Evolutionary conservation across 2,113 vertebrate genomes (phyloP).

Genomic region (Gadus macrocephalus): DNA sequence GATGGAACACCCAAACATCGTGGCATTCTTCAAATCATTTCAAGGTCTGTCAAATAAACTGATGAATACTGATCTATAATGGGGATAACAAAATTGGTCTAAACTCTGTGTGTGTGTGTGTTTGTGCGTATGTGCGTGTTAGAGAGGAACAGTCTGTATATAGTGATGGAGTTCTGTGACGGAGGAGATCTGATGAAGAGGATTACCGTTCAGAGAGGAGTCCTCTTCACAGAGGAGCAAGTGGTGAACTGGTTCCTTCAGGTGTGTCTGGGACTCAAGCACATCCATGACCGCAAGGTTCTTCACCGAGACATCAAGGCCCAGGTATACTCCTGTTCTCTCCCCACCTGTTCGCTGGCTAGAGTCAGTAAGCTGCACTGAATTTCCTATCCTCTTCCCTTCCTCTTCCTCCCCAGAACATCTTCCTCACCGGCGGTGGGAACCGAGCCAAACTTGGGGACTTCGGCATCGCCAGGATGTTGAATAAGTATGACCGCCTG

Average conservation of each 20-base stretch:
- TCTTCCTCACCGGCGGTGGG: conserved; percentile 85
- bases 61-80: background rate
- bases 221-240: conserved; percentile 83
- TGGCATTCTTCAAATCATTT: conserved; percentile 80
- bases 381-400: conserved; percentile 26
- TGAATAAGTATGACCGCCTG: conserved; percentile 80
- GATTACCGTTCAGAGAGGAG: conserved; percentile 80
- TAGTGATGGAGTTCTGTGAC: conserved; percentile 93
- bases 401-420: conserved; percentile 73
- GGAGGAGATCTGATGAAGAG: conserved; percentile 88
- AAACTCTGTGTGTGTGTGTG: conserved; percentile 13
- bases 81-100: background rate
- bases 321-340: conserved; percentile 73
- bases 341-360: background rate
- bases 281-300: conserved; percentile 91
- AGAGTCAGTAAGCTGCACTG: conserved; percentile 11
- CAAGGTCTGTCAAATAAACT: conserved; percentile 68
- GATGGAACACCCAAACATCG: conserved; percentile 92
- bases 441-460: conserved; percentile 87
- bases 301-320: conserved; percentile 91
- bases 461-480: conserved; percentile 87
- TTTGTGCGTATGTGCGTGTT: conserved; percentile 13
- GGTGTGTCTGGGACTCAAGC: conserved; percentile 89
- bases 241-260: conserved; percentile 91
- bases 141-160: conserved; percentile 81